Percentiles rank a stretch among this genome's conserved stretches.
Conservation (phyloP, 2,888 invertebrate genomes). For the Pogonocherus hispidulus region DNA sequence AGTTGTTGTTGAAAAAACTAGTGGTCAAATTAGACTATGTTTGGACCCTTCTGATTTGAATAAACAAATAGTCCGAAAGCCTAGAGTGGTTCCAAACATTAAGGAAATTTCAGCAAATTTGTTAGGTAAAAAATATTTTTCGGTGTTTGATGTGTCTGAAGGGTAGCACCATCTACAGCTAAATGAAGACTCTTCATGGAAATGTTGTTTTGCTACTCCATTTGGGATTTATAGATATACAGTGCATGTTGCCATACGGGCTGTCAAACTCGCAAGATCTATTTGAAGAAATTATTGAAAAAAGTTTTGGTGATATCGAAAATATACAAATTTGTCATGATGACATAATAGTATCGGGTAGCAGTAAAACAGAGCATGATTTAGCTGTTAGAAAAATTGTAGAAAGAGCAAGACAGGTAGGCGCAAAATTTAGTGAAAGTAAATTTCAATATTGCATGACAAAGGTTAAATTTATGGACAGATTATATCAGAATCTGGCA, state of each 20-base stretch:
- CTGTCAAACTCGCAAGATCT: slow-evolving; percentile 47
- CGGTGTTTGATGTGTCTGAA: slow-evolving; percentile 39
- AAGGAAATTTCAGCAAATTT: slow-evolving; percentile 37
- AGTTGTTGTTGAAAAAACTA: slow-evolving; percentile 38
- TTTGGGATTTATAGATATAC: slow-evolving; percentile 42
- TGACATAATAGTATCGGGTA: slow-evolving; percentile 42
- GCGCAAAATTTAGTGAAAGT: slow-evolving; percentile 43
- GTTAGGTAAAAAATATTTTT: slow-evolving; percentile 29
- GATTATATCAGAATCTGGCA: slow-evolving; percentile 8
- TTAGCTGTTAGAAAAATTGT: slow-evolving; percentile 37
- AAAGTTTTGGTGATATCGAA: slow-evolving; percentile 42
- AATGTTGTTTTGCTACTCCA: slow-evolving; percentile 45
- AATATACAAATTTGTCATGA: slow-evolving; percentile 42
- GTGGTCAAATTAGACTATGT: slow-evolving; percentile 34
- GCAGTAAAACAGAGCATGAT: slow-evolving; percentile 42
- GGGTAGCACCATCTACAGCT: slow-evolving; percentile 44
- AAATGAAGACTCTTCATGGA: slow-evolving; percentile 42
- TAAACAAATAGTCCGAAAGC: slow-evolving; percentile 34
- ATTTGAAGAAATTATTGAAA: slow-evolving; percentile 44
- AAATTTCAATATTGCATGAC: slow-evolving; percentile 44
- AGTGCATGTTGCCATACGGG: slow-evolving; percentile 44
- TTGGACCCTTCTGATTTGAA: slow-evolving; percentile 32
- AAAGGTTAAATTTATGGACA: slow-evolving; percentile 36
- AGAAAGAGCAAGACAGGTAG: slow-evolving; percentile 37
- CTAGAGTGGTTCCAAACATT: slow-evolving; percentile 17